Percentiles rank a stretch among this genome's conserved stretches.
These are phyloP conservation scores for Ommatoiulus sabulosus DNA, from an alignment of 2,888 invertebrate genomes.

Conservation along the genomic window DNA sequence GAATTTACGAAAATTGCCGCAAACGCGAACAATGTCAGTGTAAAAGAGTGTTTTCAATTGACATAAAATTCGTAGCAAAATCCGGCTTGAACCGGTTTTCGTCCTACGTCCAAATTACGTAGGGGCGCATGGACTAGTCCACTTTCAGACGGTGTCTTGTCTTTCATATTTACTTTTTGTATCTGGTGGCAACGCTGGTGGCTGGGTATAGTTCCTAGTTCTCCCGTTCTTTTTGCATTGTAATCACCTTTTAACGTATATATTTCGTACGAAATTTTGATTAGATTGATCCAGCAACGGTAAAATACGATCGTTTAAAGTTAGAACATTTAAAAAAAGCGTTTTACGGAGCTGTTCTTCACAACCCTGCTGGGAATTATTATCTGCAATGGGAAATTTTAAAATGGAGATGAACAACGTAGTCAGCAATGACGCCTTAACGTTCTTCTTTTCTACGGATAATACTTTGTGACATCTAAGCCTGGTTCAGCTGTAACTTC, in stretches of 20 bases:
- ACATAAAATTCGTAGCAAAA: neutral
- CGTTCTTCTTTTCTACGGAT: neutral
- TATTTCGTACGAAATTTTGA: neutral
- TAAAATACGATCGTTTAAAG: neutral
- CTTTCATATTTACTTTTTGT: neutral
- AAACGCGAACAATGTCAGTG: neutral
- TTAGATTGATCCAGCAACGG: neutral
- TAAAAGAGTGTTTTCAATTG: neutral
- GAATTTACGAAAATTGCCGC: too few relatives aligned
- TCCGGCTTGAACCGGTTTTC: neutral
- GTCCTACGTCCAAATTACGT: neutral
- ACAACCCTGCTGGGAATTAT: neutral
- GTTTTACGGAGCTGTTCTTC: neutral
- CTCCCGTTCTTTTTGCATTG: neutral
- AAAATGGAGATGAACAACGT: conserved; percentile 4
- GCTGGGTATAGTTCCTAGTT: neutral
- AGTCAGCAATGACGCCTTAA: neutral
- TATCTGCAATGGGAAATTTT: neutral
- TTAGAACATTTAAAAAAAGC: neutral
- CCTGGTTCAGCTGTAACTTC: neutral
- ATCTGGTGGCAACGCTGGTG: neutral
- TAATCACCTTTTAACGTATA: neutral
- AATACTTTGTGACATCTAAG: neutral
- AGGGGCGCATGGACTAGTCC: neutral
- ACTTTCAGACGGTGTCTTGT: neutral